phyloP scores from a whole-genome alignment of 2,113 vertebrate genomes.

The Phoxinus phoxinus region DNA sequence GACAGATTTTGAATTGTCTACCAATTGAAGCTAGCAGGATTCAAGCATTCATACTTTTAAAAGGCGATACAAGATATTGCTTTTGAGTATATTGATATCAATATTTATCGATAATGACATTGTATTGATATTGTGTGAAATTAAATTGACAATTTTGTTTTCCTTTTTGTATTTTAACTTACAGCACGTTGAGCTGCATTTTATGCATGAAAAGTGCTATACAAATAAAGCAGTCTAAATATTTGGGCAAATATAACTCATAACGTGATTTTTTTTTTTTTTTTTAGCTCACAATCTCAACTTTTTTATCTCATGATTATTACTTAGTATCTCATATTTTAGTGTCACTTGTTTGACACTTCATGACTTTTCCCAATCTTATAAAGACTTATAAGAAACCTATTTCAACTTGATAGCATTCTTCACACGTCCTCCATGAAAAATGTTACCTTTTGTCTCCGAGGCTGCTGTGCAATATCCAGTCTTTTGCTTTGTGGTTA shows the following conservation, averaged over 20 bases:
- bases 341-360: not conserved
- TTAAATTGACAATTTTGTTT: not conserved
- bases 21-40: not conserved
- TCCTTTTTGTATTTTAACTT: not conserved
- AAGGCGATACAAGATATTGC: not conserved
- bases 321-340: not conserved
- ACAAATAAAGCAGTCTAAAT: not conserved
- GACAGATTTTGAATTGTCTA: not conserved
- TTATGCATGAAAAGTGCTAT: not conserved
- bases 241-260: not conserved
- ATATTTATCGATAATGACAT: not conserved
- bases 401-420: not conserved
- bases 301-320: not conserved
- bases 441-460: not conserved
- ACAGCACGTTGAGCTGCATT: not conserved
- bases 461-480: not conserved
- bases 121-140: not conserved
- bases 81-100: not conserved
- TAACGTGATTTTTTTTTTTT: not conserved
- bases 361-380: not conserved
- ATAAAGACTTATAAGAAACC: not conserved
- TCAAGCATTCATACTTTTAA: not conserved
- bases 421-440: not conserved
- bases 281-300: not conserved
- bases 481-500: not conserved